Percentiles rank a stretch among this genome's conserved stretches.
Conservation (phyloP, 2,888 invertebrate genomes). For the Maniola hyperantus region DNA sequence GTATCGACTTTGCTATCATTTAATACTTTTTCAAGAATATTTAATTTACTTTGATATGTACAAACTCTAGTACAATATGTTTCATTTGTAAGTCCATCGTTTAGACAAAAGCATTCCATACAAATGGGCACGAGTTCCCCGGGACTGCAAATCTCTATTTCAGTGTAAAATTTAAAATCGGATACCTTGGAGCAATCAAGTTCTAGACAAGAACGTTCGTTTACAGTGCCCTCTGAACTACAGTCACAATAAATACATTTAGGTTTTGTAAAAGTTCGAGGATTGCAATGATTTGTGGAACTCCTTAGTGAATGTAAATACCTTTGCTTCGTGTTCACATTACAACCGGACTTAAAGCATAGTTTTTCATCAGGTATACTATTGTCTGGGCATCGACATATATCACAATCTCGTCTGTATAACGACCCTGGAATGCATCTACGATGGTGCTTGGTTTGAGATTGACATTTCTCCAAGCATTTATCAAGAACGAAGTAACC, state of each 20-base stretch:
- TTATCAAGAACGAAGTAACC: slow-evolving; percentile 60
- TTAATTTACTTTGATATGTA: slow-evolving; percentile 56
- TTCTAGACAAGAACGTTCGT: slow-evolving; percentile 61
- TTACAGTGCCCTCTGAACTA: slow-evolving; percentile 51
- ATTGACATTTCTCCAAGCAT: slow-evolving; percentile 63
- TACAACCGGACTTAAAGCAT: slow-evolving; percentile 55
- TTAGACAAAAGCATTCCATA: slow-evolving; percentile 65
- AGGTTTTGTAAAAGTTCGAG: slow-evolving; percentile 58
- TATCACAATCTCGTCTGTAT: slow-evolving; percentile 62
- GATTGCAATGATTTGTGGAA: slow-evolving; percentile 48
- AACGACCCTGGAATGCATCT: slow-evolving; percentile 60
- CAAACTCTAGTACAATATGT: slow-evolving; percentile 65
- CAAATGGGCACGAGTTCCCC: slow-evolving; percentile 67
- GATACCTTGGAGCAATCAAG: slow-evolving; percentile 56
- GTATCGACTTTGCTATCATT: slow-evolving; percentile 47
- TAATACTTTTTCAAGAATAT: slow-evolving; percentile 58
- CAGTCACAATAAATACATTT: slow-evolving; percentile 70
- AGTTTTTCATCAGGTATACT: slow-evolving; percentile 51
- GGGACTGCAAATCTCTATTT: slow-evolving; percentile 52
- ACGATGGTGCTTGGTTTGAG: slow-evolving; percentile 11
- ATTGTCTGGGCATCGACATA: slow-evolving; percentile 62
- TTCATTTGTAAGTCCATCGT: slow-evolving; percentile 49
- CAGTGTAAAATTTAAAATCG: slow-evolving; percentile 46
- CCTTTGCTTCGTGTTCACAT: slow-evolving; percentile 37
- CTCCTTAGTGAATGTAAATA: slow-evolving; percentile 47